Evolutionary conservation across 2,797 vertebrate species (phyloP).

Genomic region (Gymnothorax reevesii): DNA sequence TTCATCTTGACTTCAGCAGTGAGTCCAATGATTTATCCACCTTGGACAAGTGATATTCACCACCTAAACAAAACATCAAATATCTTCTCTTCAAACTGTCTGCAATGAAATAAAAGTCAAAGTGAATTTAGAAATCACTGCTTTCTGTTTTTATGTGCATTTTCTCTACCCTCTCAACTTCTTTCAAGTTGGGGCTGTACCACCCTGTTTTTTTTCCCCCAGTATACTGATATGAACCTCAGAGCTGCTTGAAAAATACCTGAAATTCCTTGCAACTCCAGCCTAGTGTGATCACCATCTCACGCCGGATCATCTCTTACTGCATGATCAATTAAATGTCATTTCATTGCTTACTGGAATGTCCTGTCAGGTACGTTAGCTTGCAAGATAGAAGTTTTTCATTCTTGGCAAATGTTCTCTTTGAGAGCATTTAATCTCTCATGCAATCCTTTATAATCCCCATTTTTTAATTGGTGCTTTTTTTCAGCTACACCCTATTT

Average conservation of each 20-base stretch:
- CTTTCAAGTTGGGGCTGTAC: too few relatives aligned
- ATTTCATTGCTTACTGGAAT: neutral
- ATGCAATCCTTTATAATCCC: neutral
- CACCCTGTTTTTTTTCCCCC: neutral
- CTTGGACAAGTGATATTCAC: too few relatives aligned
- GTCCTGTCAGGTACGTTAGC: neutral
- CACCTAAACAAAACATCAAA: too few relatives aligned
- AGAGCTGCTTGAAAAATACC: neutral
- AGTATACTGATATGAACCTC: constrained; percentile 4
- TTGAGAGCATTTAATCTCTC: neutral
- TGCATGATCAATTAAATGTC: neutral
- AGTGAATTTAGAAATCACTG: too few relatives aligned
- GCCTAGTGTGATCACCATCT: neutral
- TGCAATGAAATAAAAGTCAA: too few relatives aligned
- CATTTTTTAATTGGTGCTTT: neutral
- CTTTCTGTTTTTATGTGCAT: too few relatives aligned
- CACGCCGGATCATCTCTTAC: neutral
- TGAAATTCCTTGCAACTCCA: neutral
- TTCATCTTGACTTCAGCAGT: too few relatives aligned
- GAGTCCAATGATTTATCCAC: too few relatives aligned
- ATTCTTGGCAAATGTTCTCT: neutral
- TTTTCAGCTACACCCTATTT: neutral
- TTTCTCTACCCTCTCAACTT: too few relatives aligned
- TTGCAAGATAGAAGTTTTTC: neutral
- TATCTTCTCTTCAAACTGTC: too few relatives aligned